Percentiles rank a stretch among this genome's conserved stretches.
phyloP scores from a whole-genome alignment of 2,113 vertebrate genomes.

The Campylomormyrus tamandua region DNA sequence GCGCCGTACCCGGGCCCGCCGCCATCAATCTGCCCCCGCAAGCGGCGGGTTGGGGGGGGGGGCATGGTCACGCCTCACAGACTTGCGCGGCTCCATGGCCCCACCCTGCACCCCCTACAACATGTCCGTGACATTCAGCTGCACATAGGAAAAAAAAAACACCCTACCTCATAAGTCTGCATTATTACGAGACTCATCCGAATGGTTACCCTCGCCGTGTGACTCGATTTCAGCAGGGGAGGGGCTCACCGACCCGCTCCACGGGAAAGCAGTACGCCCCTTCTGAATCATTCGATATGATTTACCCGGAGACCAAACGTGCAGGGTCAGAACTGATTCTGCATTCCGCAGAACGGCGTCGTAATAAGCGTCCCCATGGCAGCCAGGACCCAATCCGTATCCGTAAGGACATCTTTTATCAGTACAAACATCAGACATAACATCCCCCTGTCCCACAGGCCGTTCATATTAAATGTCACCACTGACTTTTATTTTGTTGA shows the following conservation, averaged over 20 bases:
- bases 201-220: neutral
- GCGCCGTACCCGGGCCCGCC: slow-evolving; percentile 45
- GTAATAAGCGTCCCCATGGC: neutral
- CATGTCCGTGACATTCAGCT: neutral
- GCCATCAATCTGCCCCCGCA: slow-evolving; percentile 46
- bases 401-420: slow-evolving; percentile 10
- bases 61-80: neutral
- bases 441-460: neutral
- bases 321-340: neutral
- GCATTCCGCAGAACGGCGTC: neutral
- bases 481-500: slow-evolving; percentile 1
- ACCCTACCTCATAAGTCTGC: neutral
- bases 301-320: neutral
- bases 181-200: neutral
- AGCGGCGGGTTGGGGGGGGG: neutral
- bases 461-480: slow-evolving; percentile 5
- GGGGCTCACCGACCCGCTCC: neutral
- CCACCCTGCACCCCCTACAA: neutral
- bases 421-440: slow-evolving; percentile 4
- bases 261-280: neutral
- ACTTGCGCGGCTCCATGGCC: neutral
- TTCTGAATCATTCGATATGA: neutral
- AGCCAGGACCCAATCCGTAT: neutral
- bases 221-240: neutral
- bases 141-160: neutral